A percentile compares a stretch with the other conserved stretches of the same genome.
These are phyloP conservation scores for Stomorhina lunata DNA, from an alignment of 2,888 invertebrate genomes.

Conservation along the genomic window DNA sequence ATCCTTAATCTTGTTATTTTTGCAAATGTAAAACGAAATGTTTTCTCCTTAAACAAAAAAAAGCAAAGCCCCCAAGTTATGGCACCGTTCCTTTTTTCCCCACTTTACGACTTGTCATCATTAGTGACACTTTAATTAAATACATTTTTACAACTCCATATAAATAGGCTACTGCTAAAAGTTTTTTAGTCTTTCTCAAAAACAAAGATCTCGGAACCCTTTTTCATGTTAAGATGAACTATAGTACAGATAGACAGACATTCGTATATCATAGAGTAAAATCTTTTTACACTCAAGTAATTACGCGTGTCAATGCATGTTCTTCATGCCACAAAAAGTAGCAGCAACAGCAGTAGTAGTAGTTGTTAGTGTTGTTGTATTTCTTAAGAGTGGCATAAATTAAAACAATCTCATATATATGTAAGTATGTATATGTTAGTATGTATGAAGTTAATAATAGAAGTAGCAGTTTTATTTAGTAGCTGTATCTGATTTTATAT, in stretches of 20 bases:
- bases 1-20: background rate
- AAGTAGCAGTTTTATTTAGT: slow-evolving; percentile 57
- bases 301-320: slow-evolving; percentile 74
- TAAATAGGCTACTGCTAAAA: background rate
- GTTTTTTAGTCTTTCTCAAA: no score
- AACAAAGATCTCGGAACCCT: background rate
- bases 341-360: no score
- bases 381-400: slow-evolving; percentile 18
- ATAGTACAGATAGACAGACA: no score
- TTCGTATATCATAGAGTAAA: slow-evolving; percentile 71
- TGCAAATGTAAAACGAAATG: background rate
- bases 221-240: no score
- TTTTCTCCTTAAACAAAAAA: background rate
- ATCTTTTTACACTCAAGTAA: slow-evolving; percentile 68
- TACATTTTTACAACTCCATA: slow-evolving; percentile 34
- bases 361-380: slow-evolving; percentile 4
- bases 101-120: slow-evolving; percentile 35
- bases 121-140: slow-evolving; percentile 53
- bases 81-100: background rate
- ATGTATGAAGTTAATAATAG: no score
- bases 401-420: slow-evolving; percentile 37
- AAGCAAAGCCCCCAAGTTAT: background rate
- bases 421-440: no score
- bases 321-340: no score
- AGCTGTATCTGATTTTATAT: slow-evolving; percentile 47